Base-by-base conservation (phyloP, 2,888 invertebrate genomes). In the Tubiluchus corallicola region DNA sequence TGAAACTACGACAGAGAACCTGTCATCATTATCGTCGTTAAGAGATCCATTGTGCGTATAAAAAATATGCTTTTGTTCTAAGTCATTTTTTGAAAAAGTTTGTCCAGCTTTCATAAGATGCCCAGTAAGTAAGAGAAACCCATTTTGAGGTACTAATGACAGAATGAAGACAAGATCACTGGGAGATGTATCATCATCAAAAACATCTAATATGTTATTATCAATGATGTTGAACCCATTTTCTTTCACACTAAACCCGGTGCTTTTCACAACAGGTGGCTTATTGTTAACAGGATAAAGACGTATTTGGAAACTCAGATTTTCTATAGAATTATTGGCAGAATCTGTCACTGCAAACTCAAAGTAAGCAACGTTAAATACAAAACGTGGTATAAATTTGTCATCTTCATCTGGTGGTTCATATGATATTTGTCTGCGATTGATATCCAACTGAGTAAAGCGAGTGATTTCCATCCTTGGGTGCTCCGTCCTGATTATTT, bases 391-490 rank as follows among this genome's bases (percentile, higher is more conserved):
- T 1, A 57, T 52, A 21, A 63, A 50, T 2, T 63, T 62, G 3
- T 62, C 51, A 45, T 64, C 63, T 20, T 52, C 51, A 15, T 48
- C 49, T 3, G 62, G 61, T 1, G 64, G 61, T 20, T 54, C 49
- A 47, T 59, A 64, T 46, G 63, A 61, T 13, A 64, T 53, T 51
- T 62, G 62, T 38, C 56, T 55, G 45, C 63, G 60, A 48, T 61
- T 61, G n/a, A 64, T 52, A 51, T 63, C 57, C 4, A 60, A 54
- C 47, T 64, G 64, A 1, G 57, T 57, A 46, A 64, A 64, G 20
- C 49, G 51, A 5, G 44, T 46, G 13, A 61, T 49, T 42, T 49
- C 49, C 9, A 42, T 41, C n/a, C 52, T 49, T 13, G 56, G 54
- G 29, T 56, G 50, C 20, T 61, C 58, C 46, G 59, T 57, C 13